Evolutionary conservation across 2,797 vertebrate species (phyloP), one percentile per base, ranked within the genome.

Genomic region (Lagodon rhomboides): DNA sequence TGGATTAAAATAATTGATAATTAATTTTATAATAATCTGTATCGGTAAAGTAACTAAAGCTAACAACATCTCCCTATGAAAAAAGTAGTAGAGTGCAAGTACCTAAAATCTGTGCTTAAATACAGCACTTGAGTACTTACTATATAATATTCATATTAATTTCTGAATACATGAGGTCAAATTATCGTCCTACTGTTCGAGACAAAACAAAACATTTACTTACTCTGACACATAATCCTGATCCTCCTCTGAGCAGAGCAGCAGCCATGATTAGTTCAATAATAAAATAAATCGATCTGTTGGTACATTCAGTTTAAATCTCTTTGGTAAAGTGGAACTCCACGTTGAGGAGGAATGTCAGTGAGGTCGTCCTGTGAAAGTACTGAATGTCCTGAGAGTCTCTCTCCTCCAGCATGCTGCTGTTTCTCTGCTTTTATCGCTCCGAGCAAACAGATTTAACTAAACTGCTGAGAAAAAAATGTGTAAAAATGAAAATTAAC

Each of bases 231-330:
- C 61, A 70, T 43, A 73, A 43, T 62, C 67, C 59, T n/a, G 63
- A 13, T 62, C 54, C 50, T 79, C 72, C 12, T 55, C 73, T 80
- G 38, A 73, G 18, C 56, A 77, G 38, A 18, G 46, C 64, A 55
- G 80, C 76, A 73, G 84, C 80, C 84, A 86, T 86, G 38, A 6
- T 16, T 18, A 17, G 56, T 27, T 30, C 20, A 72, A 25, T 38
- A 5, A 25, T 20, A 16, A 18, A n/a, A 17, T 12, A 15, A 8
- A 47, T 43, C 5, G 9, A 4, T 41, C 3, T 15, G 46, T 58
- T 6, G 10, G 47, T 12, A 68, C 25, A 23, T 13, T n/a, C 0
- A n/a, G 20, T 68, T 6, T 27, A 3, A 2, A 2, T 54, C 10
- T 38, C 25, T 68, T 20, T n/a, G 51, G 25, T 34, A 9, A 41